These are phyloP conservation scores for Lacanobia oleracea DNA, from an alignment of 2,888 invertebrate species.

Conservation along the genomic window DNA sequence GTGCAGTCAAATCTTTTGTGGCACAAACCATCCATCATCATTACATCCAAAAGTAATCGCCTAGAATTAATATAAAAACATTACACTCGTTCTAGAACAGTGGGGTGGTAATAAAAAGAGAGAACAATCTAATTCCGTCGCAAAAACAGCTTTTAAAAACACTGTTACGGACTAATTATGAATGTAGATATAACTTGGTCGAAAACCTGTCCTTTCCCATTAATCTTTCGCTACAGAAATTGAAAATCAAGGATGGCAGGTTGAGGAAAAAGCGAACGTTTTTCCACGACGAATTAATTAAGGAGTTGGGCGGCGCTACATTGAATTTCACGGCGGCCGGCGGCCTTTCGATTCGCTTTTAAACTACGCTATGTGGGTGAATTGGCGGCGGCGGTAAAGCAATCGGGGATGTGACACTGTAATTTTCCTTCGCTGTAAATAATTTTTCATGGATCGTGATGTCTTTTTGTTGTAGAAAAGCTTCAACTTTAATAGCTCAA, in stretches of 20 bases:
- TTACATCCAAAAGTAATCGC: too few species aligned
- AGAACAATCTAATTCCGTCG: conserved; percentile 63
- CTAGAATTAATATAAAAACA: too few species aligned
- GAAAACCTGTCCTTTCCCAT: conserved; percentile 76
- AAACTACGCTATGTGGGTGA: conserved; percentile 58
- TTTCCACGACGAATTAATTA: conserved; percentile 82
- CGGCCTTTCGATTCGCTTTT: conserved; percentile 66
- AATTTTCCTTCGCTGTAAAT: conserved; percentile 41
- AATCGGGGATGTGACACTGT: conserved; percentile 50
- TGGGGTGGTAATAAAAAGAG: background rate
- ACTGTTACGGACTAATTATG: conserved; percentile 72
- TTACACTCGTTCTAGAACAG: too few species aligned
- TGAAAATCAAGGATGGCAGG: conserved; percentile 82
- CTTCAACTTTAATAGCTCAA: background rate
- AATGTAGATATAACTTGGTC: conserved; percentile 74
- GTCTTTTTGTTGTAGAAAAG: background rate
- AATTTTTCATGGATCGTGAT: conserved; percentile 8
- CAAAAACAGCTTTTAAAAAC: conserved; percentile 71
- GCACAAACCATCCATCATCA: too few species aligned
- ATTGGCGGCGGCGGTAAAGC: conserved; percentile 46
- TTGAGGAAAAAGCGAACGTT: conserved; percentile 75
- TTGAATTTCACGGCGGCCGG: conserved; percentile 72
- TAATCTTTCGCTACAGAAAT: conserved; percentile 82
- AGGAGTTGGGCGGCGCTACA: conserved; percentile 69
- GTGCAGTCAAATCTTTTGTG: too few species aligned